phyloP scores from a whole-genome alignment of 2,888 invertebrate species.

The Erannis defoliaria region DNA sequence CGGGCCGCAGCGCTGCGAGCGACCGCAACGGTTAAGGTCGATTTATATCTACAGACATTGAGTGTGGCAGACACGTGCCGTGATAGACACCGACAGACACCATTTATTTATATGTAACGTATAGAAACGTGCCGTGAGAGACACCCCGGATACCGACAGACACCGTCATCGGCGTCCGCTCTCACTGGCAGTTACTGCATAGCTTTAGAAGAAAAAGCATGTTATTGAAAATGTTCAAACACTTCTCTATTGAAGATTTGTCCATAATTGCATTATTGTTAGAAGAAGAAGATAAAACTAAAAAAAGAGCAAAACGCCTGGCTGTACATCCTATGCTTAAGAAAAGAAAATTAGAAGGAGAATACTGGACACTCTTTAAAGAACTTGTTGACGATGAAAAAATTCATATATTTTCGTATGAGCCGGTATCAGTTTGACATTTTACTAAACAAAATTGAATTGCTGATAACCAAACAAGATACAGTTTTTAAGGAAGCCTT shows the following conservation, averaged over 20 bases:
- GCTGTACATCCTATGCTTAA: slow-evolving; percentile 35
- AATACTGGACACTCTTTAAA: slow-evolving; percentile 35
- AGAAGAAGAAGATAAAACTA: slow-evolving; percentile 37
- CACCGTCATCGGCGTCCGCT: slow-evolving; percentile 38
- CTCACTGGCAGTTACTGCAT: slow-evolving; percentile 36
- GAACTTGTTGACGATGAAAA: slow-evolving; percentile 34
- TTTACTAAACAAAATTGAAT: slow-evolving; percentile 29
- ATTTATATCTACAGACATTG: slow-evolving; percentile 27
- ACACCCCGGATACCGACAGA: slow-evolving; percentile 35
- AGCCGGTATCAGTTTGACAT: slow-evolving; percentile 34
- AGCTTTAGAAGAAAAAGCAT: slow-evolving; percentile 28
- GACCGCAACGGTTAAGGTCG: too few relatives aligned
- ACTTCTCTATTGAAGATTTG: slow-evolving; percentile 37
- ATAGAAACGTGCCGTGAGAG: slow-evolving; percentile 1
- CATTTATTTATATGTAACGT: slow-evolving; percentile 1
- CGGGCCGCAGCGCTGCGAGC: too few relatives aligned
- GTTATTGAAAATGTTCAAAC: slow-evolving; percentile 35
- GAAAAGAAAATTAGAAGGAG: slow-evolving; percentile 37
- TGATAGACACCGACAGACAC: slow-evolving; percentile 1
- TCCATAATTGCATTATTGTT: slow-evolving; percentile 37
- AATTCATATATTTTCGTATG: slow-evolving; percentile 34
- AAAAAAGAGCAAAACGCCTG: slow-evolving; percentile 38
- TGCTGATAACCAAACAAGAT: too few relatives aligned
- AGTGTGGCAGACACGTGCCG: slow-evolving; percentile 26
- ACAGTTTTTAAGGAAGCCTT: slow-evolving; percentile 36